phyloP scores from a whole-genome alignment of 2,113 vertebrate species.

The Mellivora capensis region DNA sequence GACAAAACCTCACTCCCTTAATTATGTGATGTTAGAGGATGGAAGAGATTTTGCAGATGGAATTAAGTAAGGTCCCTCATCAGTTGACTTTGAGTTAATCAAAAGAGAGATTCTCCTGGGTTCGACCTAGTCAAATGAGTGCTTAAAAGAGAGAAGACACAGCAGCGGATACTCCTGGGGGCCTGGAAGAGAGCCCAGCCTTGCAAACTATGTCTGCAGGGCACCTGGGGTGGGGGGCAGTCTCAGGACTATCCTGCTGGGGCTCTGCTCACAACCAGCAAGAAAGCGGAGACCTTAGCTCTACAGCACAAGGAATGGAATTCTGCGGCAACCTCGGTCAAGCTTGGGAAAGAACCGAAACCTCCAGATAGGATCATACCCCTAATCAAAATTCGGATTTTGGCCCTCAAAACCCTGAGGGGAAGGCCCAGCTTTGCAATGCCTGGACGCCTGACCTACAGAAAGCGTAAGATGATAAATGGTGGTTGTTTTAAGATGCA shows the following conservation, averaged over 20 bases:
- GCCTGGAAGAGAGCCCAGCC: background rate
- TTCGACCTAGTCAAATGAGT: background rate
- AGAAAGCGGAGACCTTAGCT: background rate
- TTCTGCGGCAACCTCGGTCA: background rate
- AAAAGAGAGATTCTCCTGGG: background rate
- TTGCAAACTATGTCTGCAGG: background rate
- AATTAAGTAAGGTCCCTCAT: background rate
- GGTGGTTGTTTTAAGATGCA: background rate
- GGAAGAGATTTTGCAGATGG: background rate
- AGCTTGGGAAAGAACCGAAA: background rate
- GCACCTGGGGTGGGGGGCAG: rapidly evolving
- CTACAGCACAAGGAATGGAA: background rate
- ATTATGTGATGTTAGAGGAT: background rate
- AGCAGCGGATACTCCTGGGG: background rate
- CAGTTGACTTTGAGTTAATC: background rate
- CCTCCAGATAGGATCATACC: background rate
- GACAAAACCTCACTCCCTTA: background rate
- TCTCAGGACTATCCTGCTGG: rapidly evolving
- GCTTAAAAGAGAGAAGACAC: background rate
- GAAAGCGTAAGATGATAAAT: background rate
- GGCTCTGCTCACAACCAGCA: background rate
- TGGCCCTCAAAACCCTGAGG: background rate
- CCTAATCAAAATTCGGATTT: background rate
- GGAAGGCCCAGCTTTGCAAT: background rate
- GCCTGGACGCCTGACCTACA: background rate